Evolutionary conservation across 2,113 vertebrate genomes (phyloP), one percentile per base, ranked within the genome.

Genomic region (Hippocampus guttulatus): DNA sequence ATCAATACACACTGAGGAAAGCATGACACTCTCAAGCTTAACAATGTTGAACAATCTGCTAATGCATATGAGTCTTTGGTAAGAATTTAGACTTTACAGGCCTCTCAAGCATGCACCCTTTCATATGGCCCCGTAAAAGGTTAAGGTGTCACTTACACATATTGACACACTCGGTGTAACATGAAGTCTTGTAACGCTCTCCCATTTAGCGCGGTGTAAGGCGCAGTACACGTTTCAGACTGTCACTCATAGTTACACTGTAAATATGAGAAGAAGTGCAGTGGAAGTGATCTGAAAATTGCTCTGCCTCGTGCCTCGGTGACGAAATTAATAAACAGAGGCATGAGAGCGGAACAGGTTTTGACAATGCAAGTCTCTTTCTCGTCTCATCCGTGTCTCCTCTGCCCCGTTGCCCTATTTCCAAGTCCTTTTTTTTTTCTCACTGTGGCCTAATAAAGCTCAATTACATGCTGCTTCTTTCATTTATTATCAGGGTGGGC

Each of bases 401-500:
- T 85, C 81, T n/a, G 68, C 76, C 69, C 74, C 27, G 79, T 85
- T 83, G 82, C 84, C 88, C 84, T 75, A 82, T 85, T 84, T 81
- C 78, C 77, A 61, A 71, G 75, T 79, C 85, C 74, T 77, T 78
- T 79, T 77, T 81, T 74, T 82, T 74, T 81, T 64, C 89, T 73
- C 85, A 91, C 87, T 89, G 88, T 90, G 81, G 86, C 89, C 88
- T 95, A 96, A 96, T 95, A 92, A 94, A 90, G 91, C 94, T 95
- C 92, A 95, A 94, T 94, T 93, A 76, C 84, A 93, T 91, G 83
- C 89, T 41, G 92, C 91, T 92, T 95, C 92, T 94, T 95, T 95
- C 86, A 88, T 91, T 95, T 95, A 95, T 95, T 96, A 95, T 92
- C 92, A 91, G 93, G 93, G 92, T 87, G 92, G 80, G 82, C 92